Evolutionary conservation across 92 coral and sea anemone genomes (phyloP), one percentile per base, ranked within the genome.

Genomic region (Ricordea florida): DNA sequence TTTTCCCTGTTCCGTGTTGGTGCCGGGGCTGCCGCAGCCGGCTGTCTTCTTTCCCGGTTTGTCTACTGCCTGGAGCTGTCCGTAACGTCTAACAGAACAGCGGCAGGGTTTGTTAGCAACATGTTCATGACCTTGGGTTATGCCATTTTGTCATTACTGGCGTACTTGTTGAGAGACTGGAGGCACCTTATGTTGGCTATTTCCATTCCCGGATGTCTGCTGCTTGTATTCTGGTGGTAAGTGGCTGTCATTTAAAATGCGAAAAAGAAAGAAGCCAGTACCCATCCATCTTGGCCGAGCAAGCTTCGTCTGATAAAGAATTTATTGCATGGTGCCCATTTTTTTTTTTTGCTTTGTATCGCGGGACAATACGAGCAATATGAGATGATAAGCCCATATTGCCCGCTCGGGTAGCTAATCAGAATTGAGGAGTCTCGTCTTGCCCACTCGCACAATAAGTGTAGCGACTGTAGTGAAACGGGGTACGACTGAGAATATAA

Each of bases 51-150:
- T 10, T 76, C 62, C 10, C 92, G 96, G 10, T 91, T 83, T 55
- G 97, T 91, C 61, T 90, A 85, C 77, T 90, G 96, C 55, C 57
- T 90, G 86, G 96, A 90, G 61, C 72, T 90, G 60, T 74, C 86
- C 5, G 75, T 71, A 50, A 90, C 86, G 37, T 72, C 71, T 8
- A 45, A 90, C 70, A 81, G 96, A 7, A 86, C 96, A 16, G 92
- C 89, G 1, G 96, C 87, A 20, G 96, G 96, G 16, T 77, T 90
- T 38, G 76, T 90, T 11, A 46, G 72, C 66, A 90, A 90, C 57
- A 90, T 90, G 50, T 87, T 81, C 42, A 79, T 86, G 45, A 80
- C 86, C 6, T 33, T 81, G 44, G 96, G 96, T 1, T 90, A 81
- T 62, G 62, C 78, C 3, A 72, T 84, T 11, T 51, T 90, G 22